These are phyloP conservation scores for Scyliorhinus canicula DNA, from an alignment of 2,797 vertebrate genomes.

Conservation along the genomic window DNA sequence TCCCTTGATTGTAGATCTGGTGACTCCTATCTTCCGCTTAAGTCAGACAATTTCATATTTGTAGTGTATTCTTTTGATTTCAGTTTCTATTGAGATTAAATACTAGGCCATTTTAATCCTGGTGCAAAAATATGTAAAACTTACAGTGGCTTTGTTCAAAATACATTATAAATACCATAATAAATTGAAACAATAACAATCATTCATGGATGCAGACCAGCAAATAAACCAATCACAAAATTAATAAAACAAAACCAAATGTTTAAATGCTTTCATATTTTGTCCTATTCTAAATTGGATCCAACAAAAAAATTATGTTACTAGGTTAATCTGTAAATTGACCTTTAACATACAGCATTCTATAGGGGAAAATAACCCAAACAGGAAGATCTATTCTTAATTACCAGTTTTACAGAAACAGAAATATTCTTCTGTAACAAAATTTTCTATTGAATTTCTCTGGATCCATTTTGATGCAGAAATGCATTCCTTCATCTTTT, in stretches of 20 bases:
- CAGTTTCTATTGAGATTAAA: neutral
- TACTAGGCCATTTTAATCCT: neutral
- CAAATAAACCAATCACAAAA: neutral
- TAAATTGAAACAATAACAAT: neutral
- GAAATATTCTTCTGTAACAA: neutral
- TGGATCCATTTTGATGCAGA: neutral
- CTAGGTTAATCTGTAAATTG: neutral
- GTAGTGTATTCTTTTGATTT: neutral
- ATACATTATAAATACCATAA: neutral
- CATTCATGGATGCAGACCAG: neutral
- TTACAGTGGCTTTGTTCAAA: constrained; percentile 7
- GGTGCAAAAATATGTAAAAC: neutral
- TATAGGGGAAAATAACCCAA: neutral
- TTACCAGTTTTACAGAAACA: neutral
- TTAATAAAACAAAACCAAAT: neutral
- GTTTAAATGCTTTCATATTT: neutral
- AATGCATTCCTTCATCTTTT: neutral
- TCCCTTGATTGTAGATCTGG: neutral
- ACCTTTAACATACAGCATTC: neutral
- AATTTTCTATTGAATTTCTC: neutral
- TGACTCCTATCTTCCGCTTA: neutral
- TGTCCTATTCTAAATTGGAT: neutral
- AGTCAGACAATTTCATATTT: neutral
- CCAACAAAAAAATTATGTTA: neutral
- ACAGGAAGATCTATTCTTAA: neutral